phyloP scores from a whole-genome alignment of 2,797 vertebrate species.

The Girardinus metallicus region DNA sequence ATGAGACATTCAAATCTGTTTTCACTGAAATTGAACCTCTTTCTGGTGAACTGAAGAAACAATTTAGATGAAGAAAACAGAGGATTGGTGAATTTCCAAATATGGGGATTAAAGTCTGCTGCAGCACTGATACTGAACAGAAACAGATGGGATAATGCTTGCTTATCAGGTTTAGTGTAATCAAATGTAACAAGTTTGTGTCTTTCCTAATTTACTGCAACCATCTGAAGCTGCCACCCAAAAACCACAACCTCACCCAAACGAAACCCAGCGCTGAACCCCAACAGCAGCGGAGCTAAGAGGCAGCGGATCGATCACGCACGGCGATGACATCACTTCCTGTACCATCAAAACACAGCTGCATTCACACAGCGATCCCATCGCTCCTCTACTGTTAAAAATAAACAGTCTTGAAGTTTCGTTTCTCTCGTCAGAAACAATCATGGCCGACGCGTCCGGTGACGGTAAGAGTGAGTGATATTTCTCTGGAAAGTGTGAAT shows the following conservation, averaged over 20 bases:
- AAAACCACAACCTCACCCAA: constrained; percentile 33
- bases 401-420: not conserved
- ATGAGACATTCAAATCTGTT: not conserved
- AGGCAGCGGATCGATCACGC: constrained; percentile 58
- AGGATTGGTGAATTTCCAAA: constrained; percentile 30
- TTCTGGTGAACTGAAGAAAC: not conserved
- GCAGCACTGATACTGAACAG: constrained; percentile 34
- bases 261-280: constrained; percentile 45
- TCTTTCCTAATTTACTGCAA: not conserved
- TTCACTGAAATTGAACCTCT: too few species aligned
- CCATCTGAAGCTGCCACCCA: constrained; percentile 1
- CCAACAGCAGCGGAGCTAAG: constrained; percentile 65
- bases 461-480: constrained; percentile 59
- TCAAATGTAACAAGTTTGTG: not conserved
- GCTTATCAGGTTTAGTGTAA: constrained; percentile 5
- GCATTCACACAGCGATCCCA: constrained; percentile 34
- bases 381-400: not conserved
- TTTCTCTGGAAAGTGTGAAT: constrained; percentile 62
- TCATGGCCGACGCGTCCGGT: constrained; percentile 46
- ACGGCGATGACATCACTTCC: constrained; percentile 26
- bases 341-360: constrained; percentile 60
- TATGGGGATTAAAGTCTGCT: constrained; percentile 36
- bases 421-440: constrained; percentile 36
- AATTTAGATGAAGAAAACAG: constrained; percentile 7
- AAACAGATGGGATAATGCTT: constrained; percentile 24